A percentile compares a stretch with the other conserved stretches of the same genome.
These are phyloP conservation scores for Xestobium rufovillosum DNA, from an alignment of 2,888 invertebrate genomes.

Conservation along the genomic window DNA sequence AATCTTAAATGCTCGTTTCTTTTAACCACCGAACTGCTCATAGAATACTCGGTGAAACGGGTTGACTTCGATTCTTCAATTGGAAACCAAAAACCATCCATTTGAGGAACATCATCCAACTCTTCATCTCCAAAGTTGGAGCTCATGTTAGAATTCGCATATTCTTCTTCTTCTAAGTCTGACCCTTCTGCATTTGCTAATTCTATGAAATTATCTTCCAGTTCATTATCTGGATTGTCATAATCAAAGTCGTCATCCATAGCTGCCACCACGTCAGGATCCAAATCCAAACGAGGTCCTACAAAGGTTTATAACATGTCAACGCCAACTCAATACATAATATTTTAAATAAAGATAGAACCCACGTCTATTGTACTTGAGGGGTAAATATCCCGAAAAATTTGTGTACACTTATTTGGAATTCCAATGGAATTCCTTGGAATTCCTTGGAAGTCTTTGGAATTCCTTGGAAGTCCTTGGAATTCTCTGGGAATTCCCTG, in stretches of 20 bases:
- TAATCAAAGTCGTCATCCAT: conserved; percentile 90
- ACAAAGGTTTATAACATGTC: conserved; percentile 11
- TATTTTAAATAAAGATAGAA: no score
- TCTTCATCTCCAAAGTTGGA: conserved; percentile 36
- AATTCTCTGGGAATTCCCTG: no score
- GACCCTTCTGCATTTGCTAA: conserved; percentile 60
- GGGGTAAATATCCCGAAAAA: no score
- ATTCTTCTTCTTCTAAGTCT: conserved; percentile 41
- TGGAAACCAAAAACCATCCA: conserved; percentile 43
- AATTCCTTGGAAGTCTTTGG: no score
- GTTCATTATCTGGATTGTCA: conserved; percentile 69
- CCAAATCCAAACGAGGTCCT: conserved; percentile 64
- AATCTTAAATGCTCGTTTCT: conserved; percentile 76
- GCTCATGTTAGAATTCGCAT: conserved; percentile 24
- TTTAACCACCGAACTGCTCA: conserved; percentile 83
- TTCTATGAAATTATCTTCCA: conserved; percentile 90
- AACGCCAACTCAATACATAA: no score
- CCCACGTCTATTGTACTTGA: no score
- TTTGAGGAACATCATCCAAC: conserved; percentile 43
- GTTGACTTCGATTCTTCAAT: conserved; percentile 77
- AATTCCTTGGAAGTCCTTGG: no score
- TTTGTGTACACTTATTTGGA: no score
- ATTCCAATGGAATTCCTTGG: no score
- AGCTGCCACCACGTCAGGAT: conserved; percentile 88
- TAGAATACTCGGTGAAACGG: conserved; percentile 88